Conservation (phyloP, 2,113 vertebrate species). For the Brachionichthys hirsutus region DNA sequence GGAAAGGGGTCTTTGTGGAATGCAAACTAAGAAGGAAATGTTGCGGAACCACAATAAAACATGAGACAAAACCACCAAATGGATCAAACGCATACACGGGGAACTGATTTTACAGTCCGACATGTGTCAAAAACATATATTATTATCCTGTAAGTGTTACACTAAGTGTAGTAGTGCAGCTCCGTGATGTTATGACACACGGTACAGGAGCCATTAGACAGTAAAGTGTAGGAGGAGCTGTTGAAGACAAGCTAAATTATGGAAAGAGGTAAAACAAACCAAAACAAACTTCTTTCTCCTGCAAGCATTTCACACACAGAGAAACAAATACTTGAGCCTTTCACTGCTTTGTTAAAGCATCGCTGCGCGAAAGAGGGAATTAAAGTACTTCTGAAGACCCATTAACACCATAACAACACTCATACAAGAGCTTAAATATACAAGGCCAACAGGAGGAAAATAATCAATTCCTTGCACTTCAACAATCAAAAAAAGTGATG, state of each 20-base stretch:
- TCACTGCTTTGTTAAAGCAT: constrained; percentile 6
- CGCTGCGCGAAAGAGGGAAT: constrained; percentile 16
- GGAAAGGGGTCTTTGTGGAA: too few relatives aligned
- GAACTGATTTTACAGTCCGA: too few relatives aligned
- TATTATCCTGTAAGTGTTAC: too few relatives aligned
- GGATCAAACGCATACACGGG: too few relatives aligned
- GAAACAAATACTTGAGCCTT: constrained; percentile 9
- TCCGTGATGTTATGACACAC: constrained; percentile 18
- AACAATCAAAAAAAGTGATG: constrained; percentile 40
- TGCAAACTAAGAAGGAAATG: too few relatives aligned
- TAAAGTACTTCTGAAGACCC: constrained; percentile 4
- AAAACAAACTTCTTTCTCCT: constrained; percentile 5
- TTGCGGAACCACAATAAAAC: too few relatives aligned
- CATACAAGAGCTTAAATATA: constrained; percentile 12
- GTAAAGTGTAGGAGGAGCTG: constrained; percentile 42
- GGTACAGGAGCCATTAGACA: constrained; percentile 16
- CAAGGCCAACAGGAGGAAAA: constrained; percentile 30
- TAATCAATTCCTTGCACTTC: constrained; percentile 39
- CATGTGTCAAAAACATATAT: too few relatives aligned
- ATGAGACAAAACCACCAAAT: too few relatives aligned
- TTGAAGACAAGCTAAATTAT: constrained; percentile 32
- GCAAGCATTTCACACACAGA: constrained; percentile 15
- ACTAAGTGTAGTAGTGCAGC: not conserved
- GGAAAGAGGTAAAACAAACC: constrained; percentile 2
- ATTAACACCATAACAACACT: constrained; percentile 17